Conservation (phyloP, 2,113 vertebrate species). For the Xiphorhynchus elegans region DNA sequence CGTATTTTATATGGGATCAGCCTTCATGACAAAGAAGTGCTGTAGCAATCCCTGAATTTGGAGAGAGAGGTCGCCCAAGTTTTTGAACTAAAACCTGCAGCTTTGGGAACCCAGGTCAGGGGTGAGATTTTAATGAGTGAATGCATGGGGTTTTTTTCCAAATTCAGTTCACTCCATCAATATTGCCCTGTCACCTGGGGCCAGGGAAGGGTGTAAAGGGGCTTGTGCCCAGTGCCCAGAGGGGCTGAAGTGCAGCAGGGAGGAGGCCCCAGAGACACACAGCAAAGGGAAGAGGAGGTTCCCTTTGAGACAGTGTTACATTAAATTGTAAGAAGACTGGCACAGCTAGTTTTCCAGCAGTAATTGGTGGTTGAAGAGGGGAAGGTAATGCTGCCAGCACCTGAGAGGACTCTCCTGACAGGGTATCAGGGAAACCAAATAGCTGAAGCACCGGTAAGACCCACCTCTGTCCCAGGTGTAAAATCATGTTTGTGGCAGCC, state of each 20-base stretch:
- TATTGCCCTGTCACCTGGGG: not conserved
- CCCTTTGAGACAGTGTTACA: not conserved
- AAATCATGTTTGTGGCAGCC: not conserved
- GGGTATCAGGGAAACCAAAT: not conserved
- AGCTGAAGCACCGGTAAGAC: not conserved
- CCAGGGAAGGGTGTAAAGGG: not conserved
- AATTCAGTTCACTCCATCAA: not conserved
- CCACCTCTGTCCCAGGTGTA: not conserved
- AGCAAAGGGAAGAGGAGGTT: not conserved
- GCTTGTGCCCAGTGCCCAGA: not conserved
- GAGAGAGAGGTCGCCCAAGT: not conserved
- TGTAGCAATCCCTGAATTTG: not conserved
- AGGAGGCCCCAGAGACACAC: not conserved
- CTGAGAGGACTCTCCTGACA: fast-evolving
- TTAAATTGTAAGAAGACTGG: not conserved
- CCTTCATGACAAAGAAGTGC: not conserved
- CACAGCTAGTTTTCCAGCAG: not conserved
- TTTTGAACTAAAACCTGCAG: not conserved
- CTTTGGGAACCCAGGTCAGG: not conserved
- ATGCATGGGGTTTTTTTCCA: not conserved
- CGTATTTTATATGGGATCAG: not conserved
- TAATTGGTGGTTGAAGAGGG: not conserved
- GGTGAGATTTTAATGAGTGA: not conserved
- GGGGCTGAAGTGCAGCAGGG: not conserved
- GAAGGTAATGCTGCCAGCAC: not conserved